These are phyloP conservation scores for Porites rus DNA, from an alignment of 92 coral and sea anemone genomes.

Conservation along the genomic window DNA sequence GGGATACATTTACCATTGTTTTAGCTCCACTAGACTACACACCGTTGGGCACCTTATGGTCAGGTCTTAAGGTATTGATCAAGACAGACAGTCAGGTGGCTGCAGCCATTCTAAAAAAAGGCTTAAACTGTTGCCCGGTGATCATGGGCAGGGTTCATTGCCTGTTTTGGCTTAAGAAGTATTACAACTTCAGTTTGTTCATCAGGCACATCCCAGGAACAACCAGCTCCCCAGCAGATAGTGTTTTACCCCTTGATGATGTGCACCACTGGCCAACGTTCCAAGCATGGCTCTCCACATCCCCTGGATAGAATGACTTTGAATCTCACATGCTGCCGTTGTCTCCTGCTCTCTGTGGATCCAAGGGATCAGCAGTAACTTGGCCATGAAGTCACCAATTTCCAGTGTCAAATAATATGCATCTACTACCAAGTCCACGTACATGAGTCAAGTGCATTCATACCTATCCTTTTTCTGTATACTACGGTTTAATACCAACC, in stretches of 20 bases:
- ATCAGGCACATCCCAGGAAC: constrained; percentile 39
- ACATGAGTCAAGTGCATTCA: background rate
- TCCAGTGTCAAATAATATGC: constrained; percentile 15
- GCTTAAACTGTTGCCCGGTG: constrained; percentile 13
- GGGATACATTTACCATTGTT: constrained; percentile 38
- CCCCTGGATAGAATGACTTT: background rate
- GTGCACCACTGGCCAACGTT: constrained; percentile 19
- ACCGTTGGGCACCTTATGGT: constrained; percentile 1
- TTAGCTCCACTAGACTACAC: constrained; percentile 20
- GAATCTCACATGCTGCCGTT: constrained; percentile 14
- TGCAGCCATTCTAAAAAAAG: constrained; percentile 41
- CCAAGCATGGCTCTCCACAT: background rate
- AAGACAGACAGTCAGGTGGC: constrained; percentile 47
- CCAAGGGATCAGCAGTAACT: no score
- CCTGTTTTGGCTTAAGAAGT: constrained; percentile 20
- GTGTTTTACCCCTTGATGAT: constrained; percentile 40
- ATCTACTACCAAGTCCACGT: no score
- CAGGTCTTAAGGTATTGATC: background rate
- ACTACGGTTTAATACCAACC: constrained; percentile 4
- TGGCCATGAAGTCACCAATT: background rate
- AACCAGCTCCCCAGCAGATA: constrained; percentile 16
- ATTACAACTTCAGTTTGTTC: background rate
- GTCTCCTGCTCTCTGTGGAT: no score
- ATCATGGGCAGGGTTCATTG: no score
- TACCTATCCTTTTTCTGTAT: constrained; percentile 14